Base-by-base conservation (phyloP, 2,797 vertebrate species). In the Sebastiscus tertius region DNA sequence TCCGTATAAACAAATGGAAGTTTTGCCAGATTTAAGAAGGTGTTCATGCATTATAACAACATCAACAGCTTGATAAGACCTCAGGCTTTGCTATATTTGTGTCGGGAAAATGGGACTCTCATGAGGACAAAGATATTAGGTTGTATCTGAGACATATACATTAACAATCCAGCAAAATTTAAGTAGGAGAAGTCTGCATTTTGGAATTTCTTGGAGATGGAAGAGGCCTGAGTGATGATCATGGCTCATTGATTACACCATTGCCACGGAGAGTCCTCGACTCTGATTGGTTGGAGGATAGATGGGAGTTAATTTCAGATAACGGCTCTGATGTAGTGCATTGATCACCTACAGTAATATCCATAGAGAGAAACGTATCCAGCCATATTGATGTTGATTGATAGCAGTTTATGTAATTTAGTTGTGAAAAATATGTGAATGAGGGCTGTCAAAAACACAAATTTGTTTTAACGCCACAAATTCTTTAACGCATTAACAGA, bases 11-110 rank as follows among this genome's bases (percentile, higher is more conserved):
- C 64, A 80, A 69, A 75, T 62, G 8, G 27, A 13, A 2, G n/a
- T 68, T 86, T 67, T 55, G 34, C 26, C 67, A 73, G 36, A 85
- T 88, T 85, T 70, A 72, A 64, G 36, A 52, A 86, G 74, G 79
- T 75, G 27, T 68, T 88, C 71, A 73, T 82, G 85, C 81, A 78
- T 87, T 63, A 80, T 83, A 82, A 84, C 75, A 71, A 42, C 84
- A 91, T 73, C 22, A 87, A 27, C 58, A 68, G 67, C 75, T 73
- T 79, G 56, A 72, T 79, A 71, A 60, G 71, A 89, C 89, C 85
- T 79, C 65, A 14, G 67, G 88, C 76, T 78, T 67, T 82, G 39
- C 62, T 77, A 71, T 72, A 72, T 82, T 75, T 82, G 63, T 81
- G 62, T 71, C 36, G 60, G 24, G 31, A 80, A 78, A 79, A 80